These are phyloP conservation scores for Scolopax mira DNA, from an alignment of 2,113 vertebrate species.

Conservation along the genomic window DNA sequence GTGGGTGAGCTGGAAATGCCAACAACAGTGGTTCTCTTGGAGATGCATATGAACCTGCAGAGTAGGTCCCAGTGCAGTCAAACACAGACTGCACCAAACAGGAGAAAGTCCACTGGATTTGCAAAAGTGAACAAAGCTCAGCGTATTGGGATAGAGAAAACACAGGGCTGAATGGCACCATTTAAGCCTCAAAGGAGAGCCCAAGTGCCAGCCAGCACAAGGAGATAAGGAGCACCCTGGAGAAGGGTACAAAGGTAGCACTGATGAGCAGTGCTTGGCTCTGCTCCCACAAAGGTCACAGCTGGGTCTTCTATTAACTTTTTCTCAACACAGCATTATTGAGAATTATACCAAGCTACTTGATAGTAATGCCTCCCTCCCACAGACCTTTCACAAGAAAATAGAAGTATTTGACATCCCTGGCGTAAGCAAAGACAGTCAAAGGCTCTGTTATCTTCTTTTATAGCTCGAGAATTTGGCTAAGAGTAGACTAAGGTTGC, in stretches of 20 bases:
- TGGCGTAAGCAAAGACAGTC: not conserved
- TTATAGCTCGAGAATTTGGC: not conserved
- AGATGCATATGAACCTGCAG: not conserved
- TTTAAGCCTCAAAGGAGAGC: conserved; percentile 33
- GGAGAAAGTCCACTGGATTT: not conserved
- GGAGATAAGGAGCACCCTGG: not conserved
- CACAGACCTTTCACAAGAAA: not conserved
- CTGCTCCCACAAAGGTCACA: conserved; percentile 27
- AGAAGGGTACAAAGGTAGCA: conserved; percentile 53
- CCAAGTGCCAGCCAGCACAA: conserved; percentile 54
- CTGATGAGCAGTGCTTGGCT: conserved; percentile 4
- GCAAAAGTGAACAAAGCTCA: not conserved
- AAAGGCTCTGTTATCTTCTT: conserved; percentile 25
- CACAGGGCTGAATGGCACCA: not conserved
- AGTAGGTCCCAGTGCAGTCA: not conserved
- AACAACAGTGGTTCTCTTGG: not conserved
- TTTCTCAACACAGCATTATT: conserved; percentile 24
- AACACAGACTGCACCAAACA: not conserved
- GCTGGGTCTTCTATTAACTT: conserved; percentile 48
- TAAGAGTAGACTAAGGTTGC: not conserved
- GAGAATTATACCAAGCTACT: conserved; percentile 9
- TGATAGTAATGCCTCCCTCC: not conserved
- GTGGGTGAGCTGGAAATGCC: not conserved
- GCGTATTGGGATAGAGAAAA: not conserved
- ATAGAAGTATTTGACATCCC: not conserved